Percentiles rank a stretch among this genome's conserved stretches.
Evolutionary conservation across 2,888 invertebrate species (phyloP).

Genomic region (Anarsia innoxiella): DNA sequence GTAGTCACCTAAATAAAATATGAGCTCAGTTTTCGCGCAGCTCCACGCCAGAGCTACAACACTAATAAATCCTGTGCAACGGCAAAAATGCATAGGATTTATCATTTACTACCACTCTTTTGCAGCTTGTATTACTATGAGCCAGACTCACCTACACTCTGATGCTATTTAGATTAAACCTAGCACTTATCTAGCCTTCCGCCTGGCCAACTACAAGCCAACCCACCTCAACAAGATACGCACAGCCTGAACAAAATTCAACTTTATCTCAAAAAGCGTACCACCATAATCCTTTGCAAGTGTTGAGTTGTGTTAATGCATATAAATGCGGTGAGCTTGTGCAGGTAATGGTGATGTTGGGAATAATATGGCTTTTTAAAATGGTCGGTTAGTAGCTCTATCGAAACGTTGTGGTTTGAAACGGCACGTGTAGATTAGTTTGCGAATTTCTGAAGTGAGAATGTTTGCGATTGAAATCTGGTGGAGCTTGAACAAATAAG

Average conservation of each 20-base stretch:
- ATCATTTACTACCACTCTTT: too few relatives aligned
- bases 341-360: constrained; percentile 47
- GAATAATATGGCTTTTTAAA: constrained; percentile 42
- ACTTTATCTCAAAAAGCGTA: constrained; percentile 35
- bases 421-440: constrained; percentile 4
- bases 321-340: constrained; percentile 54
- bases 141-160: constrained; percentile 20
- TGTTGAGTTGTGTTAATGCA: constrained; percentile 50
- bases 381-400: constrained; percentile 28
- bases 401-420: constrained; percentile 13
- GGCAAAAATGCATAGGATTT: too few relatives aligned
- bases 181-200: constrained; percentile 61
- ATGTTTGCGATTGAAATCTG: not conserved
- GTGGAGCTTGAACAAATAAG: constrained; percentile 41
- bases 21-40: too few relatives aligned
- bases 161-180: constrained; percentile 68
- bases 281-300: constrained; percentile 25
- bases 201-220: constrained; percentile 46
- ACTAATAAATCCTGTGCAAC: too few relatives aligned
- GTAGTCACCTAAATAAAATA: too few relatives aligned
- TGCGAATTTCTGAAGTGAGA: constrained; percentile 2
- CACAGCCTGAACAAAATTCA: constrained; percentile 34
- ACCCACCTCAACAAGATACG: constrained; percentile 32
- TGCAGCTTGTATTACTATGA: not conserved
- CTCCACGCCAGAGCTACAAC: too few relatives aligned